A percentile compares a stretch with the other conserved stretches of the same genome.
These are phyloP conservation scores for Microctonus aethiopoides DNA, from an alignment of 2,888 invertebrate species.

Conservation along the genomic window DNA sequence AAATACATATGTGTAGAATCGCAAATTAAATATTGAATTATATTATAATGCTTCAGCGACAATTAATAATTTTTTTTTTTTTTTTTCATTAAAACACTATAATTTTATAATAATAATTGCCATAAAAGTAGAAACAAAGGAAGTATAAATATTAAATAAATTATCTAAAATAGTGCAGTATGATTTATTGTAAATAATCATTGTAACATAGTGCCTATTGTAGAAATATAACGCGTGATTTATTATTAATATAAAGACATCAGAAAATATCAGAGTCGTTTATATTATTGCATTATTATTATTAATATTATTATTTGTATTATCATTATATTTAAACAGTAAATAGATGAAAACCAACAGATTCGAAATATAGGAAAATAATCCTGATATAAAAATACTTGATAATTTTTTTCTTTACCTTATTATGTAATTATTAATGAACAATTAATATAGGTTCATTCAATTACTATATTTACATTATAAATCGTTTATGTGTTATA, in stretches of 20 bases:
- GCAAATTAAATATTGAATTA: constrained; percentile 48
- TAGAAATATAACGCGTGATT: constrained; percentile 28
- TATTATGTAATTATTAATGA: neutral
- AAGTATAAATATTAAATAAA: constrained; percentile 23
- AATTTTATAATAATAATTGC: constrained; percentile 58
- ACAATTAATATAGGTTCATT: too few relatives aligned
- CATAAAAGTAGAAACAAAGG: constrained; percentile 53
- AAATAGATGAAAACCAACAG: neutral
- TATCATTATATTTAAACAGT: neutral
- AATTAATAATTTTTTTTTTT: constrained; percentile 24
- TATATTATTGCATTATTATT: neutral
- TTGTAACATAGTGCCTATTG: constrained; percentile 50
- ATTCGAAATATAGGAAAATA: neutral
- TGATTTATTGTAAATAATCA: constrained; percentile 61
- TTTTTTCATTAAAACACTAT: neutral
- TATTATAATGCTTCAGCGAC: constrained; percentile 46
- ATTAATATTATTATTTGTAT: neutral
- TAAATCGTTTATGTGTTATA: neutral
- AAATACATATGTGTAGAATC: constrained; percentile 46
- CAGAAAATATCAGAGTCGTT: neutral
- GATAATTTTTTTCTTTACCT: neutral
- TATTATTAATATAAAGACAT: neutral
- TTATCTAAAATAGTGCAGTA: constrained; percentile 10
- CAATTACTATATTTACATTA: too few relatives aligned
- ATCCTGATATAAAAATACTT: neutral